Conservation (phyloP, 2,888 invertebrate genomes). For the Shargacucullia verbasci region DNA sequence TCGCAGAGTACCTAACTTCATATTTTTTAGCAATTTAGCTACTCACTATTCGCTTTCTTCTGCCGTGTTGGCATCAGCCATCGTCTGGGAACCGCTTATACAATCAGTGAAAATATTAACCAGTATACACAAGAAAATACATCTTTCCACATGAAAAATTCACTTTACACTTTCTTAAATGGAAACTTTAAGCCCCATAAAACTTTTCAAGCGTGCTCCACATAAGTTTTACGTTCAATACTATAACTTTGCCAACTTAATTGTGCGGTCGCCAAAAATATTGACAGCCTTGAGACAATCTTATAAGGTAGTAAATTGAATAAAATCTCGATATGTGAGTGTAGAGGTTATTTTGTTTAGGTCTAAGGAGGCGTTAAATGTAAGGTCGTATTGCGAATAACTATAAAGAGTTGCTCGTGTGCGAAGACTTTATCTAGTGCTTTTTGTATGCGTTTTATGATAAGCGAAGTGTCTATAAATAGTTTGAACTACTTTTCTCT, state of each 20-base stretch:
- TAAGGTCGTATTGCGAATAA: slow-evolving; percentile 73
- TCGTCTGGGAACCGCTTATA: no score
- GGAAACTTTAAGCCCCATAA: slow-evolving; percentile 84
- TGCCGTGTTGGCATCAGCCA: no score
- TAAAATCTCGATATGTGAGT: background rate
- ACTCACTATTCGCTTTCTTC: no score
- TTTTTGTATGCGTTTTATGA: slow-evolving; percentile 64
- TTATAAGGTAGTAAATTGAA: slow-evolving; percentile 2
- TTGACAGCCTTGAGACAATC: background rate
- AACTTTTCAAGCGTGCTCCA: slow-evolving; percentile 86
- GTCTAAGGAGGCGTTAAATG: slow-evolving; percentile 76
- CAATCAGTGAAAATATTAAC: no score
- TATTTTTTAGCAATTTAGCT: no score
- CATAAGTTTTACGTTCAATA: slow-evolving; percentile 85
- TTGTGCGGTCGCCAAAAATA: background rate
- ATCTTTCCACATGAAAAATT: slow-evolving; percentile 77
- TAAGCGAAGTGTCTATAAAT: slow-evolving; percentile 29
- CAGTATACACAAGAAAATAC: slow-evolving; percentile 53
- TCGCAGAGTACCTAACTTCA: no score
- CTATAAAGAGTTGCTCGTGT: slow-evolving; percentile 76
- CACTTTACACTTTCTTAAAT: slow-evolving; percentile 79
- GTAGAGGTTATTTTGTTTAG: slow-evolving; percentile 66
- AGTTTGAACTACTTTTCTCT: slow-evolving; percentile 2
- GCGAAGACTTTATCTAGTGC: slow-evolving; percentile 66
- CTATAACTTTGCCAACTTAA: slow-evolving; percentile 61